Percentiles rank a stretch among this genome's conserved stretches.
phyloP scores from a whole-genome alignment of 2,113 vertebrate genomes.

The Oncorhynchus gorbuscha region DNA sequence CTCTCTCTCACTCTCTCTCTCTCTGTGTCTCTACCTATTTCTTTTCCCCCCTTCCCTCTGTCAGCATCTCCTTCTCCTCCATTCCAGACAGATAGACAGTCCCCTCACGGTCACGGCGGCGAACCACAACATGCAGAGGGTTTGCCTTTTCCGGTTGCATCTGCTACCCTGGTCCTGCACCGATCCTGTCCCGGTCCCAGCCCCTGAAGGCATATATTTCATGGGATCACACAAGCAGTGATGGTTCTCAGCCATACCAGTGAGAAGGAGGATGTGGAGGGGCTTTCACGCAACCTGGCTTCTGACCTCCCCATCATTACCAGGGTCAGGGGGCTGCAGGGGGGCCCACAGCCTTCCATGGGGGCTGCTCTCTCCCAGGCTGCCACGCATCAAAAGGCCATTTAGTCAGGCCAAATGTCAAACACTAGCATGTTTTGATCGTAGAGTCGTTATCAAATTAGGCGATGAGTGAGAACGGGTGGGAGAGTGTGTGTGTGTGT shows the following conservation, averaged over 20 bases:
- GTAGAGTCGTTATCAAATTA: slow-evolving; percentile 46
- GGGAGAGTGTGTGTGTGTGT: slow-evolving; percentile 7
- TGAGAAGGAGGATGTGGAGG: slow-evolving; percentile 44
- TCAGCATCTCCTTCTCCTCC: not conserved
- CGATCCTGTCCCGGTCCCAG: slow-evolving; percentile 26
- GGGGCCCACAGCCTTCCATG: not conserved
- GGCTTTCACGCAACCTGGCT: slow-evolving; percentile 64
- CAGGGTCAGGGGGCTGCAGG: slow-evolving; percentile 6
- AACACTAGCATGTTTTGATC: slow-evolving; percentile 36
- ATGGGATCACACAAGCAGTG: slow-evolving; percentile 64
- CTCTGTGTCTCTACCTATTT: not conserved
- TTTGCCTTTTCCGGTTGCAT: slow-evolving; percentile 35
- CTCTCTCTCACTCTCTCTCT: not conserved
- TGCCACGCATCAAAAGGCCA: not conserved
- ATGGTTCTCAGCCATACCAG: slow-evolving; percentile 65
- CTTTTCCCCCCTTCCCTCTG: not conserved
- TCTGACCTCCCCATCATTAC: slow-evolving; percentile 73
- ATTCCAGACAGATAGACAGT: slow-evolving; percentile 23
- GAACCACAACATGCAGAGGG: too few species aligned
- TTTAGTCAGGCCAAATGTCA: slow-evolving; percentile 32
- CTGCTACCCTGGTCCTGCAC: slow-evolving; percentile 36
- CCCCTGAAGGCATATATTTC: slow-evolving; percentile 68
- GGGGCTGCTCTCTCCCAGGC: slow-evolving; percentile 16
- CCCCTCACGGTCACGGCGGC: not conserved
- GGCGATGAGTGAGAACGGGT: slow-evolving; percentile 14